Percentiles rank a stretch among this genome's conserved stretches.
Evolutionary conservation across 2,888 invertebrate species (phyloP).

Genomic region (Eristalis pertinax): DNA sequence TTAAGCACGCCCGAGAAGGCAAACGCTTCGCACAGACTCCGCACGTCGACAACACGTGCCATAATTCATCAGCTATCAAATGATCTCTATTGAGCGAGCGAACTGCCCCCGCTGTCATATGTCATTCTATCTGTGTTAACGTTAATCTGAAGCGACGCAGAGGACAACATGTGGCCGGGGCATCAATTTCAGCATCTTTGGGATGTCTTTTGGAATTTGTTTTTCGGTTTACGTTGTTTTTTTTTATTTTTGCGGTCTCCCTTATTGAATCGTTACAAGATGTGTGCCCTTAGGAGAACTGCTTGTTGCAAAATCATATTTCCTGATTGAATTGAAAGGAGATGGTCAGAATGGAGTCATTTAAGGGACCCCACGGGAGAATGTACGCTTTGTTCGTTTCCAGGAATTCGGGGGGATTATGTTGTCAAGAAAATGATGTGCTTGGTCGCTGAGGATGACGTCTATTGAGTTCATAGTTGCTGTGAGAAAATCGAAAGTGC

Average conservation of each 20-base stretch:
- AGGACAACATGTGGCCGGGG: constrained; percentile 30
- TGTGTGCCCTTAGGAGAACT: not conserved
- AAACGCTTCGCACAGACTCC: not conserved
- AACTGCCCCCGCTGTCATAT: constrained; percentile 16
- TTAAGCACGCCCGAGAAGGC: not conserved
- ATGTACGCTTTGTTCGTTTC: constrained; percentile 2
- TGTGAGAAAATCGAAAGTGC: not conserved
- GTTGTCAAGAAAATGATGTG: not conserved
- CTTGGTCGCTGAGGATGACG: not conserved
- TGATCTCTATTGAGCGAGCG: constrained; percentile 19
- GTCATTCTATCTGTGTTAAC: constrained; percentile 12
- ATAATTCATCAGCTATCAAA: constrained; percentile 10
- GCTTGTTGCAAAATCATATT: not conserved
- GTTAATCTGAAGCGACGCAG: constrained; percentile 30
- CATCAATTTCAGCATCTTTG: constrained; percentile 19
- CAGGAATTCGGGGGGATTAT: not conserved
- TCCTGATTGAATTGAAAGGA: not conserved
- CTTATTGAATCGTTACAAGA: not conserved
- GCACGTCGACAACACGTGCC: not conserved
- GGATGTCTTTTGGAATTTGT: not conserved
- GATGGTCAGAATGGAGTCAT: not conserved
- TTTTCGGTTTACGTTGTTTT: not conserved
- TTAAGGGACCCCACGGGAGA: not conserved
- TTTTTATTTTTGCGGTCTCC: not conserved
- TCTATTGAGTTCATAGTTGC: not conserved